Evolutionary conservation across 2,113 vertebrate genomes (phyloP).

Genomic region (Merops nubicus): DNA sequence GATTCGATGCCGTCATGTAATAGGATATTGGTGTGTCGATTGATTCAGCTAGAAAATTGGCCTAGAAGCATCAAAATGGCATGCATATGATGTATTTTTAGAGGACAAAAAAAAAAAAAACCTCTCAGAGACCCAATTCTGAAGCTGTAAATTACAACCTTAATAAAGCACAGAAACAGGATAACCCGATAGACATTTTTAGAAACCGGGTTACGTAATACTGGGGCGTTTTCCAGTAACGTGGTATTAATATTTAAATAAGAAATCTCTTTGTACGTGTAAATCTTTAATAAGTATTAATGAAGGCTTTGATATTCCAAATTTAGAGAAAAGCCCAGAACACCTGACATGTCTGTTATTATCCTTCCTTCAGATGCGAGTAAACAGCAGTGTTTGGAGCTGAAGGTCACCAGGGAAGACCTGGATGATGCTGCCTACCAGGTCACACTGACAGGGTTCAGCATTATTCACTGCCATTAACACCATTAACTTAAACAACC

Average conservation of each 20-base stretch:
- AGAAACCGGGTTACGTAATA: not conserved
- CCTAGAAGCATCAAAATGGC: not conserved
- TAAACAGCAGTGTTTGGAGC: slow-evolving; percentile 7
- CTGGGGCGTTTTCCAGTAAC: not conserved
- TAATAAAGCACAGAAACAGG: not conserved
- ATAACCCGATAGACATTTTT: not conserved
- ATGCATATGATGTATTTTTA: not conserved
- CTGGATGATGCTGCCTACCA: not conserved
- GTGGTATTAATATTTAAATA: not conserved
- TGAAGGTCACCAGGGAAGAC: slow-evolving; percentile 42
- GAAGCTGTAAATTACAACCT: not conserved
- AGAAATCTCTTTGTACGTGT: slow-evolving; percentile 1
- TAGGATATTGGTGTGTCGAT: not conserved
- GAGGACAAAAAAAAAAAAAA: not conserved
- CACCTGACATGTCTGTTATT: slow-evolving; percentile 27
- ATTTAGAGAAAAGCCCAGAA: slow-evolving; percentile 11
- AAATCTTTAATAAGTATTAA: slow-evolving; percentile 60
- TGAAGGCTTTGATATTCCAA: slow-evolving; percentile 50
- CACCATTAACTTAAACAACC: not conserved
- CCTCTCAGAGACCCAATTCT: not conserved
- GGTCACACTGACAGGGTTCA: not conserved
- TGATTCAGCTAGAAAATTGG: not conserved
- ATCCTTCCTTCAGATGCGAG: not conserved
- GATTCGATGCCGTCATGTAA: not conserved
- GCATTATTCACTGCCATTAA: slow-evolving; percentile 15